Evolutionary conservation across 2,797 vertebrate species (phyloP).

Genomic region (Lemur catta): DNA sequence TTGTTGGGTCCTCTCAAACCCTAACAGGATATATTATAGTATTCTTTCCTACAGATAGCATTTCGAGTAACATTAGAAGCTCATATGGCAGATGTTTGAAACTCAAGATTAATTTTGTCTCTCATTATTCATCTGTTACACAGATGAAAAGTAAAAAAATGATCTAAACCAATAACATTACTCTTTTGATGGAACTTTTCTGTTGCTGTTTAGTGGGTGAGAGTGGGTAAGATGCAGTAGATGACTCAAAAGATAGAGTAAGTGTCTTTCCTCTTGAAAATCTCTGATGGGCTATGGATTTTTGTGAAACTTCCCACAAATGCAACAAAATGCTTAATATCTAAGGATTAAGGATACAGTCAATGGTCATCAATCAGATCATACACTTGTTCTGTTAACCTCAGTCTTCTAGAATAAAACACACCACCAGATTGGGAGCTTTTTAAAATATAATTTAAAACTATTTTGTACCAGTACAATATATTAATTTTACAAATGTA

Average conservation of each 20-base stretch:
- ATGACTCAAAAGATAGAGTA: neutral
- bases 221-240: neutral
- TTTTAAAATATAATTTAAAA: slow-evolving; percentile 90
- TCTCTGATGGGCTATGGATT: neutral
- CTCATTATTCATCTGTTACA: neutral
- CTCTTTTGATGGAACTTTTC: neutral
- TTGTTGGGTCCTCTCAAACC: neutral
- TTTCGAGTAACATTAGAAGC: neutral
- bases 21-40: neutral
- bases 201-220: neutral
- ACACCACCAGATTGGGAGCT: slow-evolving; percentile 73
- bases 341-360: neutral
- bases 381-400: neutral
- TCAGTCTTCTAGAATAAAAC: slow-evolving; percentile 63
- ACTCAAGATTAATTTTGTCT: neutral
- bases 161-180: neutral
- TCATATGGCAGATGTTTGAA: neutral
- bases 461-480: slow-evolving; percentile 90
- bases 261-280: neutral
- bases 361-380: neutral
- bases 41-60: neutral
- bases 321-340: neutral
- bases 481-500: slow-evolving; percentile 92
- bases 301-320: neutral
- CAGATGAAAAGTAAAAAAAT: neutral